Percentiles rank a stretch among this genome's conserved stretches.
These are phyloP conservation scores for Mayetiola destructor DNA, from an alignment of 2,888 invertebrate genomes.

Conservation along the genomic window DNA sequence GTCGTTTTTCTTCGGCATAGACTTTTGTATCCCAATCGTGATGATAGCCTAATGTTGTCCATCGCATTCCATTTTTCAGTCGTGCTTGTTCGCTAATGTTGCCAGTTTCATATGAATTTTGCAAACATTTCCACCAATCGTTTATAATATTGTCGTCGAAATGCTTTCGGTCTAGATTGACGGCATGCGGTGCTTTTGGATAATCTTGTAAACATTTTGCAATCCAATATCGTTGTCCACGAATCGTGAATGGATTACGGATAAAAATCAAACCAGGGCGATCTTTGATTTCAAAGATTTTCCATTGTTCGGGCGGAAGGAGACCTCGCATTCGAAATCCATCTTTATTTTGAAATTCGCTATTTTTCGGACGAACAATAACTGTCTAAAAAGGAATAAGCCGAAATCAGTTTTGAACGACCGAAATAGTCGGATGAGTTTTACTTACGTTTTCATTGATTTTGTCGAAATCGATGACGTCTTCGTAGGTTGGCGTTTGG, in stretches of 20 bases:
- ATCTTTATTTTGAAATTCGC: background rate
- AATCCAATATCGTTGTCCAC: conserved; percentile 74
- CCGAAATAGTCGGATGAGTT: background rate
- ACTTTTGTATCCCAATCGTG: conserved; percentile 96
- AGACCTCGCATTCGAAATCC: conserved; percentile 29
- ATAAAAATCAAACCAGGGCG: conserved; percentile 67
- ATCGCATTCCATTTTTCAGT: conserved; percentile 44
- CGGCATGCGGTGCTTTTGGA: conserved; percentile 48
- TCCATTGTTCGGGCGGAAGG: conserved; percentile 42
- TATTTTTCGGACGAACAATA: background rate
- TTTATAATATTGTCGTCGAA: conserved; percentile 28
- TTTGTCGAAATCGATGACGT: conserved; percentile 45
- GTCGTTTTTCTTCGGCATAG: conserved; percentile 52
- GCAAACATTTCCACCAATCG: conserved; percentile 49
- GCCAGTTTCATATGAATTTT: conserved; percentile 26
- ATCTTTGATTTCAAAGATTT: conserved; percentile 42
- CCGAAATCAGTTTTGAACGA: background rate
- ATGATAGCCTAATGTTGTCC: conserved; percentile 95
- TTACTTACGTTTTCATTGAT: conserved; percentile 18
- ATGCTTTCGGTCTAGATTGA: conserved; percentile 25
- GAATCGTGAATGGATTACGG: conserved; percentile 62
- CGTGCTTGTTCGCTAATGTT: conserved; percentile 17
- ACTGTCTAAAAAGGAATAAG: background rate
- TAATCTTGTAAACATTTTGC: conserved; percentile 61
- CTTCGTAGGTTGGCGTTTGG: conserved; percentile 45